Evolutionary conservation across 2,888 invertebrate genomes (phyloP).

Genomic region (Muscina levida): DNA sequence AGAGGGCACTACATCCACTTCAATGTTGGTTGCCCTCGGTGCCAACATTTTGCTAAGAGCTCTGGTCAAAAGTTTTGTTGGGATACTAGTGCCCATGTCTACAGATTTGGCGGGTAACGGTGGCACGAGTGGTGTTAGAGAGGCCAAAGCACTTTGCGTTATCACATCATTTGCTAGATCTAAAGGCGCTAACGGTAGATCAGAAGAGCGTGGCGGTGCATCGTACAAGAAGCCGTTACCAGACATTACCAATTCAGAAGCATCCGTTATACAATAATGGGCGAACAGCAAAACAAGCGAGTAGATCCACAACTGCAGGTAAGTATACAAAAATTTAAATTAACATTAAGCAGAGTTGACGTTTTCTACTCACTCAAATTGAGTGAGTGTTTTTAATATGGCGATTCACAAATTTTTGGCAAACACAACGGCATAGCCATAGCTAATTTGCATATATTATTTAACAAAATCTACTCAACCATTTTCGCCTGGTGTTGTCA

Average conservation of each 20-base stretch:
- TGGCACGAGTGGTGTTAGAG: constrained; percentile 1
- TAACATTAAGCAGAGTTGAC: constrained; percentile 10
- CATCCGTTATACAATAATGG: constrained; percentile 67
- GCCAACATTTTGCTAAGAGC: background rate
- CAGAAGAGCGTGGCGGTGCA: constrained; percentile 68
- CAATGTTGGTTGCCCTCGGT: background rate
- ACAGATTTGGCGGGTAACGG: background rate
- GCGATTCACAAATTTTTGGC: background rate
- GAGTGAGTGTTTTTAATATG: background rate
- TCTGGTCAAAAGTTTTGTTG: background rate
- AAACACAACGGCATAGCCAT: background rate
- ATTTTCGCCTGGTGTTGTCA: constrained; percentile 5
- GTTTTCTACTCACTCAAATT: constrained; percentile 18
- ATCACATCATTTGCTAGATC: constrained; percentile 70
- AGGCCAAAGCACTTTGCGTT: constrained; percentile 42
- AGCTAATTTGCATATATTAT: background rate
- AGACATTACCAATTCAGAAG: constrained; percentile 71
- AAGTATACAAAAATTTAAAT: constrained; percentile 13
- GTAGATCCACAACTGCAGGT: constrained; percentile 36
- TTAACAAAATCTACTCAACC: constrained; percentile 28
- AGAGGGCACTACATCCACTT: constrained; percentile 15
- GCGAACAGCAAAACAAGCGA: constrained; percentile 25
- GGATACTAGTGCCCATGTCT: background rate
- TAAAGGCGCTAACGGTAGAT: constrained; percentile 69
- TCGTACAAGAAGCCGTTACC: constrained; percentile 75